Evolutionary conservation across 2,113 vertebrate genomes (phyloP).

Genomic region (Trinectes maculatus): DNA sequence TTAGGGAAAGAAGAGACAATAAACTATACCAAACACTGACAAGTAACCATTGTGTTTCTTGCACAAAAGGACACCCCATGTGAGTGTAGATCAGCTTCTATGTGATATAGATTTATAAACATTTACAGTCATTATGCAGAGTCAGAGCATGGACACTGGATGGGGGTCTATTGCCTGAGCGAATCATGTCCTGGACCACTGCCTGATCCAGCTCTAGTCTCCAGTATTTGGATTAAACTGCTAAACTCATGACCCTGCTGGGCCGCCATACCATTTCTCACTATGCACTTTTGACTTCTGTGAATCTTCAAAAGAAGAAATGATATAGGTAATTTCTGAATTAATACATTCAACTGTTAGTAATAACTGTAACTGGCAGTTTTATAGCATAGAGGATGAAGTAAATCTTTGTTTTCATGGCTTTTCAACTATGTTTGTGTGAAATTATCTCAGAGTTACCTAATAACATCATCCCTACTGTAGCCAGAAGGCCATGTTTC

Average conservation of each 20-base stretch:
- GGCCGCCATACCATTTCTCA: slow-evolving; percentile 32
- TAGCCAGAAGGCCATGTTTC: background rate
- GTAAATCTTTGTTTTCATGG: background rate
- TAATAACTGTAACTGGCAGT: background rate
- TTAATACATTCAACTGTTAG: background rate
- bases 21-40: slow-evolving; percentile 2
- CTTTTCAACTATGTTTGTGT: background rate
- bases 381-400: background rate
- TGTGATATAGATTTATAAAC: slow-evolving; percentile 25
- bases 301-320: background rate
- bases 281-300: slow-evolving; percentile 14
- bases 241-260: slow-evolving; percentile 52
- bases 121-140: slow-evolving; percentile 41
- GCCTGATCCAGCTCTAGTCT: slow-evolving; percentile 50
- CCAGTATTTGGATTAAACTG: slow-evolving; percentile 66
- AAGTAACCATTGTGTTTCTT: slow-evolving; percentile 17
- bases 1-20: slow-evolving; percentile 16
- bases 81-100: slow-evolving; percentile 33
- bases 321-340: background rate
- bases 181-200: slow-evolving; percentile 15
- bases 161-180: no score
- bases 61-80: background rate
- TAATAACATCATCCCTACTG: background rate
- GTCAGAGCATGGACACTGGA: no score
- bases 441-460: background rate